Evolutionary conservation across 2,888 invertebrate genomes (phyloP).

Genomic region (Drosophila ustulata): DNA sequence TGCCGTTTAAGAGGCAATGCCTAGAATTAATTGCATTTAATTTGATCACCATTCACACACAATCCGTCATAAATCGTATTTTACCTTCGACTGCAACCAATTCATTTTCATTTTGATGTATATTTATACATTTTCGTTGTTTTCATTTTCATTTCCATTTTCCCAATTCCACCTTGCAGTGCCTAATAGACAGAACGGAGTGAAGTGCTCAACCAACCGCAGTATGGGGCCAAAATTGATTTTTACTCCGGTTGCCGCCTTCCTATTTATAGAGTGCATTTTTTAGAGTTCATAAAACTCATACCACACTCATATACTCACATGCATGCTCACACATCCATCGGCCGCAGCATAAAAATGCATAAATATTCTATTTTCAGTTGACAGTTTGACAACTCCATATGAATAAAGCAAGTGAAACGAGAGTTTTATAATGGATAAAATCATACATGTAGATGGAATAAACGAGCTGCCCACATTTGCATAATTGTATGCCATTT

Average conservation of each 20-base stretch:
- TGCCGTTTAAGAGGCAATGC: not conserved
- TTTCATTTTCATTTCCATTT: not conserved
- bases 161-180: conserved; percentile 21
- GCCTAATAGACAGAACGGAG: conserved; percentile 19
- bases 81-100: conserved; percentile 7
- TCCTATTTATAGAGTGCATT: conserved; percentile 42
- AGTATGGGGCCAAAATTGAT: conserved; percentile 75
- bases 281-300: conserved; percentile 57
- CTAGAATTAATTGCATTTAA: conserved; percentile 16
- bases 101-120: not conserved
- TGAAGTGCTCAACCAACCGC: conserved; percentile 43
- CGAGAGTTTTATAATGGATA: conserved; percentile 59
- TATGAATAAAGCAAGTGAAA: conserved; percentile 59
- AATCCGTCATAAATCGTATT: conserved; percentile 1
- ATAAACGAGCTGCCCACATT: conserved; percentile 33
- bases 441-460: conserved; percentile 44
- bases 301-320: conserved; percentile 30
- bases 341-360: conserved; percentile 49
- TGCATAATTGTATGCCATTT: conserved; percentile 31
- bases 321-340: conserved; percentile 16
- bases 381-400: conserved; percentile 75
- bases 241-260: conserved; percentile 42
- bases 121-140: not conserved
- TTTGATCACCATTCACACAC: conserved; percentile 7
- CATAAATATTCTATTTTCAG: conserved; percentile 75